A percentile compares a stretch with the other conserved stretches of the same genome.
phyloP scores from a whole-genome alignment of 2,113 vertebrate genomes.

The Callionymus lyra region DNA sequence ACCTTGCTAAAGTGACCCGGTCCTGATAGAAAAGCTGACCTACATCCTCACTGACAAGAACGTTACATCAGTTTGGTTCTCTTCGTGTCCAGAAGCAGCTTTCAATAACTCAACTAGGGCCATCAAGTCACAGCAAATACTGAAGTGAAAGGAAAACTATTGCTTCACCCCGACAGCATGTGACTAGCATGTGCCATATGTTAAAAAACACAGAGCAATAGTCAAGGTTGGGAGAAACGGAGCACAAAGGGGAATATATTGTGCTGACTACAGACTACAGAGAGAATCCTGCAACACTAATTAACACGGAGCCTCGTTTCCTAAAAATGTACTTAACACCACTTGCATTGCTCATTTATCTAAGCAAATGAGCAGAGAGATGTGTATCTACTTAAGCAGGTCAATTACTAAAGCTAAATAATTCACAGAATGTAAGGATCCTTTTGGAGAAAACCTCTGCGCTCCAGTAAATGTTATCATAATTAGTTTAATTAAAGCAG shows the following conservation, averaged over 20 bases:
- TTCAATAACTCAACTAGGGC: slow-evolving; percentile 56
- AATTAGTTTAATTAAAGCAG: slow-evolving; percentile 42
- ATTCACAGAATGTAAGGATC: slow-evolving; percentile 42
- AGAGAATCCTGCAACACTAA: slow-evolving; percentile 42
- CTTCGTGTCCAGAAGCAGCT: slow-evolving; percentile 42
- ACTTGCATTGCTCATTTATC: slow-evolving; percentile 46
- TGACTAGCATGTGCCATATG: slow-evolving; percentile 40
- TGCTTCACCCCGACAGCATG: slow-evolving; percentile 25
- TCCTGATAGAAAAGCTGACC: no score
- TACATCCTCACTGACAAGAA: no score
- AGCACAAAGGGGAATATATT: slow-evolving; percentile 48
- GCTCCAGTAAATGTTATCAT: slow-evolving; percentile 24
- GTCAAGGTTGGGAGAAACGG: slow-evolving; percentile 27
- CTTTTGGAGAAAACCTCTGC: no score
- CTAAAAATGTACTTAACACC: slow-evolving; percentile 52
- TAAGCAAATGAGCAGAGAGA: slow-evolving; percentile 45
- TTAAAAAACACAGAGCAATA: slow-evolving; percentile 39
- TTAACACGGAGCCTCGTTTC: slow-evolving; percentile 55
- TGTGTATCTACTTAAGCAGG: slow-evolving; percentile 54
- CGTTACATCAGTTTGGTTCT: slow-evolving; percentile 24
- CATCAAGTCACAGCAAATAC: slow-evolving; percentile 44
- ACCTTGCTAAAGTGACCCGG: no score
- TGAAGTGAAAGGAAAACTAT: slow-evolving; percentile 27
- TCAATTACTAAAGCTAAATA: slow-evolving; percentile 56
- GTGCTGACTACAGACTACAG: slow-evolving; percentile 39